These are phyloP conservation scores for Cranoglanis bouderius DNA, from an alignment of 2,113 vertebrate genomes.

Conservation along the genomic window DNA sequence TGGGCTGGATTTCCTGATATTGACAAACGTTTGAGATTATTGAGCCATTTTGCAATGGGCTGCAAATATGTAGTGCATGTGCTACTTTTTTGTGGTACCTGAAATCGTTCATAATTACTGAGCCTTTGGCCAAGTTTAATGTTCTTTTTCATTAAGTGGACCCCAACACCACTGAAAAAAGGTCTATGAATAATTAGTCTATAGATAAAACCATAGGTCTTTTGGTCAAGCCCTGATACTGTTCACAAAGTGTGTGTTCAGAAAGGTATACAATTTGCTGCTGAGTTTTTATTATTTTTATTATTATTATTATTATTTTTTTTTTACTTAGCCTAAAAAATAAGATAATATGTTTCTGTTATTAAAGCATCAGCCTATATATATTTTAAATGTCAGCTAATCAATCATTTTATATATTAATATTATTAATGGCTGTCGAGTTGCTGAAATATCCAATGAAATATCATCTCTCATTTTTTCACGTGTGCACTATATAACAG, in stretches of 20 bases:
- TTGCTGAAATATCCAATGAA: background rate
- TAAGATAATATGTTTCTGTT: background rate
- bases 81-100: background rate
- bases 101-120: background rate
- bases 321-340: background rate
- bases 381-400: background rate
- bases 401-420: background rate
- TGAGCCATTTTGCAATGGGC: background rate
- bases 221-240: background rate
- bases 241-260: background rate
- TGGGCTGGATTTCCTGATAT: background rate
- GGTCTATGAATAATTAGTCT: background rate
- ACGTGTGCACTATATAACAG: background rate
- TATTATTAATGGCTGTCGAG: background rate
- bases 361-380: background rate
- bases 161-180: background rate
- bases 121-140: background rate
- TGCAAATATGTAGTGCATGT: background rate
- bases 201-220: background rate
- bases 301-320: too few species aligned
- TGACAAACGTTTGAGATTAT: background rate
- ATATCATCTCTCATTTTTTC: background rate
- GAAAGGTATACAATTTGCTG: background rate
- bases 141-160: background rate
- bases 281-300: too few species aligned